Conservation (phyloP, 2,113 vertebrate genomes). For the Alces alces region DNA sequence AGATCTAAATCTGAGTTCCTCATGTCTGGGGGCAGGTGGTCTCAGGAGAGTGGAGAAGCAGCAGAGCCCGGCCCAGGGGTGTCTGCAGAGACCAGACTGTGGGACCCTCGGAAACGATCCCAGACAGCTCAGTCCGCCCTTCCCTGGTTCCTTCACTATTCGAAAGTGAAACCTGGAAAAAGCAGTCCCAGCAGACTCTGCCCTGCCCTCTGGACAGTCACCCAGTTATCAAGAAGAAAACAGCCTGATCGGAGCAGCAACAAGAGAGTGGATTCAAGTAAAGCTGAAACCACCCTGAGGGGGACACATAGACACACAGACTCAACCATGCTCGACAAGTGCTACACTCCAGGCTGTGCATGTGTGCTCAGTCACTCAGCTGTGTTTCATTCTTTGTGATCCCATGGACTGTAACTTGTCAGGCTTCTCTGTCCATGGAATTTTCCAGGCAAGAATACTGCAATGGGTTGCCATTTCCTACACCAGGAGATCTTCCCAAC, state of each 20-base stretch:
- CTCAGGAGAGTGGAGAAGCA: not conserved
- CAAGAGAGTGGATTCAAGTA: not conserved
- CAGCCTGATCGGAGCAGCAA: rapidly evolving
- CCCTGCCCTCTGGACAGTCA: not conserved
- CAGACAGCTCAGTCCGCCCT: rapidly evolving
- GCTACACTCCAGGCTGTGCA: rapidly evolving
- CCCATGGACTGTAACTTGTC: not conserved
- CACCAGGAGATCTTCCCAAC: not conserved
- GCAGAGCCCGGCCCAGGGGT: rapidly evolving
- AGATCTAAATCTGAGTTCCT: rapidly evolving
- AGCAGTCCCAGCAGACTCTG: not conserved
- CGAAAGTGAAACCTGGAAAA: not conserved
- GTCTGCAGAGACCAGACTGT: rapidly evolving
- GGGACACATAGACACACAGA: not conserved
- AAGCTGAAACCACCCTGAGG: not conserved
- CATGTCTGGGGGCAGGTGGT: not conserved
- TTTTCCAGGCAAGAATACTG: not conserved
- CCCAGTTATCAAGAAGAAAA: not conserved
- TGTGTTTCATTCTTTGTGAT: not conserved
- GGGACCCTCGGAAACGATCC: rapidly evolving
- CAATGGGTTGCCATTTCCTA: not conserved
- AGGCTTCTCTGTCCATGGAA: not conserved
- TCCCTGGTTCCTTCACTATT: not conserved
- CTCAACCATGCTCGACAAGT: rapidly evolving
- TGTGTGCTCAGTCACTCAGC: not conserved